phyloP scores from a whole-genome alignment of 2,113 vertebrate genomes.

The Antigone vipio region DNA sequence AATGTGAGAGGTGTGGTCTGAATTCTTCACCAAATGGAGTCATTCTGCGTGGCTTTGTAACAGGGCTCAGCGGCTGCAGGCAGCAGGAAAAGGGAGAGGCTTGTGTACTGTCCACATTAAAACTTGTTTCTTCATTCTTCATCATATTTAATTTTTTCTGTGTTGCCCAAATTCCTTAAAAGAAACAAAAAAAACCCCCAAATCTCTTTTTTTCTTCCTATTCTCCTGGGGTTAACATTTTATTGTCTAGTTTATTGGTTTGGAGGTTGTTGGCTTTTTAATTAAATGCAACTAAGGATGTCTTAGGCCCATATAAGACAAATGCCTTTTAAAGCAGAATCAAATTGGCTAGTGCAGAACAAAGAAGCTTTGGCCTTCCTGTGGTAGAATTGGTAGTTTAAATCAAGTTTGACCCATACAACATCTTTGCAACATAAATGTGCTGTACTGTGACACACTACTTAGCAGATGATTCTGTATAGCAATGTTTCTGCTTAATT shows the following conservation, averaged over 20 bases:
- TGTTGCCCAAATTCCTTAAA: conserved; percentile 45
- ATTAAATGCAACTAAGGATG: neutral
- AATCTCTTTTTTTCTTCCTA: neutral
- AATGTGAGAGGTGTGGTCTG: conserved; percentile 50
- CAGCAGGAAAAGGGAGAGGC: conserved; percentile 47
- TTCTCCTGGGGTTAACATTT: neutral
- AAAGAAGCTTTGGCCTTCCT: neutral
- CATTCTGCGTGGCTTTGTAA: conserved; percentile 44
- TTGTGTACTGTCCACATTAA: conserved; percentile 14
- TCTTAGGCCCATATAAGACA: neutral
- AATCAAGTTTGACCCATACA: neutral
- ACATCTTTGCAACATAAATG: neutral
- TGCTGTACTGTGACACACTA: neutral
- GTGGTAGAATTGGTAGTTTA: neutral
- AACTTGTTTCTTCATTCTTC: conserved; percentile 54
- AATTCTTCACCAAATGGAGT: conserved; percentile 69
- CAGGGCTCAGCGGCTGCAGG: conserved; percentile 60
- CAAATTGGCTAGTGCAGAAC: neutral
- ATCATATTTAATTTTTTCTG: conserved; percentile 27
- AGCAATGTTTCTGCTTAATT: neutral
- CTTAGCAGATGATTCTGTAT: neutral
- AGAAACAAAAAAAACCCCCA: neutral
- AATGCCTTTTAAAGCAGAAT: neutral
- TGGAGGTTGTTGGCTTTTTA: neutral
- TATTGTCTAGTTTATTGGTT: neutral